phyloP scores from a whole-genome alignment of 2,113 vertebrate genomes.

The Microcebus lehilahytsara region DNA sequence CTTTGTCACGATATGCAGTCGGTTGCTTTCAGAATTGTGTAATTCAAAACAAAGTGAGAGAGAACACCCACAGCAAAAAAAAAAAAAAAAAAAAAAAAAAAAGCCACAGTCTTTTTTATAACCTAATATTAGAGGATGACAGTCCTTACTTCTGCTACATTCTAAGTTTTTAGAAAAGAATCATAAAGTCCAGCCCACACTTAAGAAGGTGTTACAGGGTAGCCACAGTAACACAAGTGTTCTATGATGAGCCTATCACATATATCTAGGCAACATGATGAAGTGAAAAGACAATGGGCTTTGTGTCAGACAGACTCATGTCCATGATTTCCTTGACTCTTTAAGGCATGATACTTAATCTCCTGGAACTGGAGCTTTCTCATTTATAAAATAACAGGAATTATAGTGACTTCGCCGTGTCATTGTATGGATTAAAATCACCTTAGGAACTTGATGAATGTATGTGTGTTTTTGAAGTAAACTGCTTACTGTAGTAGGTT shows the following conservation, averaged over 20 bases:
- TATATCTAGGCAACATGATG: background rate
- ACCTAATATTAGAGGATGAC: background rate
- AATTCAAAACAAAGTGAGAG: background rate
- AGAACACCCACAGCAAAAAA: background rate
- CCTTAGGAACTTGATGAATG: background rate
- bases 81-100: too few species aligned
- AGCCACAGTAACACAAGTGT: background rate
- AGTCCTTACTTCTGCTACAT: background rate
- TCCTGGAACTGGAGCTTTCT: background rate
- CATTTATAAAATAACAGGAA: background rate
- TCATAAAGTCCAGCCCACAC: background rate
- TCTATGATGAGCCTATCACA: background rate
- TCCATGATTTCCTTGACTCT: background rate
- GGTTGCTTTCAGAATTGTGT: background rate
- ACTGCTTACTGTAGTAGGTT: background rate
- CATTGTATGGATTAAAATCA: background rate
- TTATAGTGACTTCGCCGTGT: background rate
- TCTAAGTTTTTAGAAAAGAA: background rate
- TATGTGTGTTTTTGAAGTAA: background rate
- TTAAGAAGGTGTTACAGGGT: background rate
- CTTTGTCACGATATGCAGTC: background rate
- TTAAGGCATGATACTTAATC: background rate
- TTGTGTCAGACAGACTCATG: background rate
- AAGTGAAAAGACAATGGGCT: background rate
- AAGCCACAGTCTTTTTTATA: background rate